A percentile compares a stretch with the other conserved stretches of the same genome.
Conservation (phyloP, 2,888 invertebrate genomes). For the Acrocyrtus sp. region DNA sequence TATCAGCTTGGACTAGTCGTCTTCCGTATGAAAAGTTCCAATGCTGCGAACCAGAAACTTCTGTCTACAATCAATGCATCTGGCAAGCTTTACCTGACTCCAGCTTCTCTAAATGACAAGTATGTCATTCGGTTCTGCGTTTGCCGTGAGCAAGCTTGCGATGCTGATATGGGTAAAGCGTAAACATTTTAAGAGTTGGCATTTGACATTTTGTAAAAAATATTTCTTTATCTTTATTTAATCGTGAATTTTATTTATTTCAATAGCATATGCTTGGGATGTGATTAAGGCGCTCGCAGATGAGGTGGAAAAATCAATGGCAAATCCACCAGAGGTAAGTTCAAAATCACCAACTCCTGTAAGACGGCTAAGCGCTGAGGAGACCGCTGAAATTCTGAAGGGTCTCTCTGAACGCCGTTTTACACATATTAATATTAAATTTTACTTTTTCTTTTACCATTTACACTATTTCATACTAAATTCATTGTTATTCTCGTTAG, state of each 20-base stretch:
- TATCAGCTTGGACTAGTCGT: conserved; percentile 78
- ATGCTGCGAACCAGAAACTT: conserved; percentile 79
- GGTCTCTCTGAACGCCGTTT: conserved; percentile 46
- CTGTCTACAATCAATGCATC: conserved; percentile 83
- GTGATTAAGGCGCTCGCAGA: conserved; percentile 73
- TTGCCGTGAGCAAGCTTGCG: conserved; percentile 79
- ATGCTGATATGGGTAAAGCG: conserved; percentile 67
- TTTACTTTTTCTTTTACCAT: too few relatives aligned
- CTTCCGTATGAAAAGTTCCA: conserved; percentile 78
- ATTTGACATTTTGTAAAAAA: conserved; percentile 41
- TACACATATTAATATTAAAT: too few relatives aligned
- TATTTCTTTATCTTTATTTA: background rate
- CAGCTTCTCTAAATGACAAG: conserved; percentile 79
- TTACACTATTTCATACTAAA: too few relatives aligned
- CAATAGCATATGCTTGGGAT: conserved; percentile 72
- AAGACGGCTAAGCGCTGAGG: conserved; percentile 41
- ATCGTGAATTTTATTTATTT: background rate
- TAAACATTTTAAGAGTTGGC: background rate
- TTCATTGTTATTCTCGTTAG: too few relatives aligned
- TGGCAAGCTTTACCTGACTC: conserved; percentile 87
- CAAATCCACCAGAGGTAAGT: too few relatives aligned
- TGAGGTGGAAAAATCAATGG: conserved; percentile 68
- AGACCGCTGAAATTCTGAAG: conserved; percentile 51
- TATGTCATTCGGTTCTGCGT: conserved; percentile 85
- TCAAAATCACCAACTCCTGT: conserved; percentile 4